Evolutionary conservation across 2,797 vertebrate species (phyloP), one percentile per base, ranked within the genome.

Genomic region (Pipistrellus pipistrellus): DNA sequence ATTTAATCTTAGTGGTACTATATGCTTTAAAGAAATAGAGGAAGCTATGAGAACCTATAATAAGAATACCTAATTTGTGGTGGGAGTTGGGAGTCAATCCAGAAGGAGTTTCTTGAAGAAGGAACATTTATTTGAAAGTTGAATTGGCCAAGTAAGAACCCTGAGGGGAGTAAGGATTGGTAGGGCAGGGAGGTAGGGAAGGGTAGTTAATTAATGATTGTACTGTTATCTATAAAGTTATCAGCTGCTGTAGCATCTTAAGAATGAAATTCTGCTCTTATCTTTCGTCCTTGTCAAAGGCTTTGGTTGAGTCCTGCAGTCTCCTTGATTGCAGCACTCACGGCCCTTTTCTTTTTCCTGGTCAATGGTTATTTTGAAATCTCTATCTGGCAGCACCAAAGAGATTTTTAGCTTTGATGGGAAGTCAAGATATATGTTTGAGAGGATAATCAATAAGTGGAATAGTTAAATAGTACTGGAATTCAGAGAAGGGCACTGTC

Each of bases 161-260:
- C 55, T 38, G 62, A 6, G 81, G 55, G 41, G 12, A 91, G 11
- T 55, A 57, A 62, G 7, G 27, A 10, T 81, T 78, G 80, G 32
- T 48, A 83, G 23, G 75, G 41, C n/a, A 66, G 62, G 23, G 82
- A 82, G 68, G 48, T 35, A 6, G 46, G 38, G 23, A 82, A 30
- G 17, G 20, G 20, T 73, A 46, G 85, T 89, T 93, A 71, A 69
- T 87, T 91, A 92, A 88, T 77, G 83, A 62, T 91, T 69, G 55
- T 1, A 13, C 53, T 66, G 23, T 88, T 83, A 59, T 72, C 57
- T 78, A 81, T 12, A 57, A 84, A 77, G 21, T n/a, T 69, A 51
- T 51, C 90, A 78, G 27, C 53, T 78, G 59, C 55, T 30, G 15
- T 80, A 55, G 64, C 30, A 27, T 89, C 76, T 85, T 68, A 77